A percentile compares a stretch with the other conserved stretches of the same genome.
These are phyloP conservation scores for Heliconius hortense DNA, from an alignment of 2,888 invertebrate species.

Conservation along the genomic window DNA sequence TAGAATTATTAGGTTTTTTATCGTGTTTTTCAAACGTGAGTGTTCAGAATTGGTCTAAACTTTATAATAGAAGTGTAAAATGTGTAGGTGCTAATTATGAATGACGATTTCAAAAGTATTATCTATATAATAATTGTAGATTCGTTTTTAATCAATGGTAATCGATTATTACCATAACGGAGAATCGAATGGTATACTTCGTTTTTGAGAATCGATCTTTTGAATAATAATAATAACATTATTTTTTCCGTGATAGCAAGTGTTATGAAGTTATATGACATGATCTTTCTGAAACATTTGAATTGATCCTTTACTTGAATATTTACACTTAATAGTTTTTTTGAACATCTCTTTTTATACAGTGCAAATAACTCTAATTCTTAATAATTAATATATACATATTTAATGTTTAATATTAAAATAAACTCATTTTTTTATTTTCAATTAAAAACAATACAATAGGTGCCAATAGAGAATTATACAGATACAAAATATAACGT, in stretches of 20 bases:
- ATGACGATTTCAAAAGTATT: slow-evolving; percentile 24
- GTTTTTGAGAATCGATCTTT: slow-evolving; percentile 12
- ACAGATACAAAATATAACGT: background rate
- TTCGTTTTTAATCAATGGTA: slow-evolving; percentile 9
- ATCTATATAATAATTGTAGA: slow-evolving; percentile 34
- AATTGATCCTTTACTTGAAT: background rate
- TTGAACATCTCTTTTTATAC: background rate
- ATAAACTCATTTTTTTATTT: background rate
- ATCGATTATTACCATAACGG: background rate
- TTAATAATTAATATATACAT: background rate
- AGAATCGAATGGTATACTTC: slow-evolving; percentile 2
- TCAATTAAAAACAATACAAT: background rate
- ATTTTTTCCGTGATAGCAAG: background rate
- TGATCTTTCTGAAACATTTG: background rate
- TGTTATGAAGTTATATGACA: background rate
- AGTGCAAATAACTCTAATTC: background rate
- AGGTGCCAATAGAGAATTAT: slow-evolving; percentile 23
- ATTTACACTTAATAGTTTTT: background rate
- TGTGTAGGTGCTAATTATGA: slow-evolving; percentile 63
- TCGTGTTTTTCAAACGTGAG: slow-evolving; percentile 58
- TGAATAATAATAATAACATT: background rate
- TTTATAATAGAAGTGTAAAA: slow-evolving; percentile 54
- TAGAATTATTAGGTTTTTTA: slow-evolving; percentile 27
- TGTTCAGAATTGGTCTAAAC: slow-evolving; percentile 77
- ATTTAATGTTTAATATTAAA: background rate